These are phyloP conservation scores for Drosophila tanythrix DNA, from an alignment of 2,888 invertebrate species.

Conservation along the genomic window DNA sequence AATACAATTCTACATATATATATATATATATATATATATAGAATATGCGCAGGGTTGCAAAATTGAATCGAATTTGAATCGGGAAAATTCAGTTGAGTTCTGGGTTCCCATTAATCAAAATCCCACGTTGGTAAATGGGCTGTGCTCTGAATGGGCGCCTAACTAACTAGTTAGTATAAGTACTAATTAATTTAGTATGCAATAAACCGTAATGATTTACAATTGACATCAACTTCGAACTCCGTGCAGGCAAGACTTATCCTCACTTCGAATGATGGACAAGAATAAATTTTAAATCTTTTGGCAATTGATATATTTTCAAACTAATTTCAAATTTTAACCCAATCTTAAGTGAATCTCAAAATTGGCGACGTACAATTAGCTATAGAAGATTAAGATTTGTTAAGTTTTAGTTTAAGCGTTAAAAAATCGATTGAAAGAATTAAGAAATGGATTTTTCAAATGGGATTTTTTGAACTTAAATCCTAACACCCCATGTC, in stretches of 20 bases:
- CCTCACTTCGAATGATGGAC: not conserved
- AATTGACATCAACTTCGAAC: not conserved
- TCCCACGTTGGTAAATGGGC: conserved; percentile 10
- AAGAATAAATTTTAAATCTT: too few species aligned
- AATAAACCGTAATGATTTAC: not conserved
- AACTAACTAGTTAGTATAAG: not conserved
- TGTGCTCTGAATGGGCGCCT: not conserved
- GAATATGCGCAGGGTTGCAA: conserved; percentile 33
- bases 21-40: not conserved
- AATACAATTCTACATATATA: conserved; percentile 13
- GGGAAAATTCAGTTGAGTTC: conserved; percentile 5
- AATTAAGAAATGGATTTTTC: too few species aligned
- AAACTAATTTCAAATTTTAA: too few species aligned
- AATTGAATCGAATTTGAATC: conserved; percentile 47
- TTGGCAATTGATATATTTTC: too few species aligned
- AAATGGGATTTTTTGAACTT: too few species aligned
- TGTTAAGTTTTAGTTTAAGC: too few species aligned
- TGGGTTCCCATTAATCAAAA: conserved; percentile 44
- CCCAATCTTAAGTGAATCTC: too few species aligned
- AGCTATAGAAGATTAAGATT: too few species aligned
- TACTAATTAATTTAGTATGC: conserved; percentile 10
- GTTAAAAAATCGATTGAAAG: too few species aligned
- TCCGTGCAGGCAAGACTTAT: not conserved
- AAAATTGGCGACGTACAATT: too few species aligned
- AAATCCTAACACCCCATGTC: not conserved